These are phyloP conservation scores for Chrysotoxum bicinctum DNA, from an alignment of 2,888 invertebrate species.

Conservation along the genomic window DNA sequence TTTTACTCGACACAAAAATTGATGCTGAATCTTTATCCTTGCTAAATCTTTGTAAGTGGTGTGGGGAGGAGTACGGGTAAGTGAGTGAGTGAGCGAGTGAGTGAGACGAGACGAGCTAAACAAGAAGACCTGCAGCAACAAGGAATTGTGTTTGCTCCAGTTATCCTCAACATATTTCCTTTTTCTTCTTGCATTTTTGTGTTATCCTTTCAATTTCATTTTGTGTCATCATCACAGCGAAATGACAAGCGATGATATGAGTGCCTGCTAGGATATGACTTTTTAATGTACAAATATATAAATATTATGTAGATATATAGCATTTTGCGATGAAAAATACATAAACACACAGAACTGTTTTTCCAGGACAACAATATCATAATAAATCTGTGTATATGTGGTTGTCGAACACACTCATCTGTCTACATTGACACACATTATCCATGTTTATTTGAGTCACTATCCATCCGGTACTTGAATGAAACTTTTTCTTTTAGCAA, in stretches of 20 bases:
- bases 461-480: constrained; percentile 37
- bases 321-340: neutral
- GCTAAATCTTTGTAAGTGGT: constrained; percentile 21
- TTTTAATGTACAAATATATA: neutral
- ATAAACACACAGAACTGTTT: neutral
- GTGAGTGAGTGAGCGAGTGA: neutral
- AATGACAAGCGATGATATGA: constrained; percentile 64
- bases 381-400: constrained; percentile 30
- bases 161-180: constrained; percentile 38
- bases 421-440: constrained; percentile 59
- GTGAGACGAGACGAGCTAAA: constrained; percentile 15
- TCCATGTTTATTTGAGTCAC: constrained; percentile 44
- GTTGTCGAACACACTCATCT: constrained; percentile 30
- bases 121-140: constrained; percentile 42
- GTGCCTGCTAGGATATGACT: constrained; percentile 53
- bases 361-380: constrained; percentile 36
- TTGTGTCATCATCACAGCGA: constrained; percentile 40
- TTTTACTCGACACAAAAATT: constrained; percentile 67
- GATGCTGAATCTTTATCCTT: constrained; percentile 60
- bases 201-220: constrained; percentile 63
- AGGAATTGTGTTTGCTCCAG: constrained; percentile 59
- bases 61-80: neutral
- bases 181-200: constrained; percentile 15
- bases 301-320: neutral
- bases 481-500: constrained; percentile 2